These are phyloP conservation scores for Plagiodera versicolora DNA, from an alignment of 2,888 invertebrate species.

Conservation along the genomic window DNA sequence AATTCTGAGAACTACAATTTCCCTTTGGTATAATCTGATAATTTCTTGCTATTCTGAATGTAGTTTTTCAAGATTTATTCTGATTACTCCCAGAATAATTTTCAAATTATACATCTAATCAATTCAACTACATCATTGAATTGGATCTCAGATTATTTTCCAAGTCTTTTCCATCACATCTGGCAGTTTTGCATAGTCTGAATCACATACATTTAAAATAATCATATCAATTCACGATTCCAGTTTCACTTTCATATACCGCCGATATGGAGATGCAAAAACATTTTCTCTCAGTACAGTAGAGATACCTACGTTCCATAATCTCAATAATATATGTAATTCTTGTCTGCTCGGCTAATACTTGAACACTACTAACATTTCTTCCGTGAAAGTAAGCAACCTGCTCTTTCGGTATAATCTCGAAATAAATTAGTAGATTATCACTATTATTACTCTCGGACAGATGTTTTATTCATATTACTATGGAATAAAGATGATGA, in stretches of 20 bases:
- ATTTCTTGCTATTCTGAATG: too few relatives aligned
- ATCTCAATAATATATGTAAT: not conserved
- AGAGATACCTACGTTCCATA: not conserved
- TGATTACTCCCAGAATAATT: too few relatives aligned
- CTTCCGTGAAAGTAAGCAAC: not conserved
- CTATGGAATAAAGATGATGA: not conserved
- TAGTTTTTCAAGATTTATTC: too few relatives aligned
- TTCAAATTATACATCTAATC: too few relatives aligned
- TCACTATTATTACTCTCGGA: not conserved
- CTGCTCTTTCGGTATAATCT: not conserved
- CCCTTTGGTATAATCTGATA: too few relatives aligned
- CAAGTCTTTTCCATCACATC: not conserved
- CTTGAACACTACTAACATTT: not conserved
- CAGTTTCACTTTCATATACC: not conserved
- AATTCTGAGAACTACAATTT: too few relatives aligned
- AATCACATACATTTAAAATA: not conserved
- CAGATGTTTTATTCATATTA: not conserved
- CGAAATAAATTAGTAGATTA: not conserved
- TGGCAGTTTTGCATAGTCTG: not conserved
- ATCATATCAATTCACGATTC: not conserved
- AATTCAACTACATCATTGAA: too few relatives aligned
- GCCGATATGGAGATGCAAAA: not conserved
- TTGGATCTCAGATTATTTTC: too few relatives aligned
- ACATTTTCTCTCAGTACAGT: not conserved
- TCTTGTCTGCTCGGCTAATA: not conserved